Evolutionary conservation across 2,888 invertebrate genomes (phyloP).

Genomic region (Epinotia demarniana): DNA sequence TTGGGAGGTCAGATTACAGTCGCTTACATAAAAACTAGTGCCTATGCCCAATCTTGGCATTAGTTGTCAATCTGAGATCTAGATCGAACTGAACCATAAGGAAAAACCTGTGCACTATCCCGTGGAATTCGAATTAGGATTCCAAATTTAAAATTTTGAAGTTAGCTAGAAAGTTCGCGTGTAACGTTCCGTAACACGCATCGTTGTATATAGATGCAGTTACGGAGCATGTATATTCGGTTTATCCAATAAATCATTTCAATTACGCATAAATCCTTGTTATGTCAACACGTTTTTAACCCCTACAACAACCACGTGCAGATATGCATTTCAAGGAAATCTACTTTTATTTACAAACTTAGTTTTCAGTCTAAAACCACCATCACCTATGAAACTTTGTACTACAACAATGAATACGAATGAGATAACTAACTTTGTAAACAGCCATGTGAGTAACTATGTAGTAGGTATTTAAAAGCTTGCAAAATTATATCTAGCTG

Average conservation of each 20-base stretch:
- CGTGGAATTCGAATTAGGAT: too few relatives aligned
- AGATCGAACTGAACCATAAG: too few relatives aligned
- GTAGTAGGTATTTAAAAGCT: conserved; percentile 28
- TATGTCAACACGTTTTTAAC: not conserved
- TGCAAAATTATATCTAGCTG: conserved; percentile 10
- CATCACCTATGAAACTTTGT: not conserved
- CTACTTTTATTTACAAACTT: not conserved
- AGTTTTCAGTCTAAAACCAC: not conserved
- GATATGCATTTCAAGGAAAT: conserved; percentile 6
- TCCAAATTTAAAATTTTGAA: too few relatives aligned
- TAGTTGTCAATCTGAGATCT: too few relatives aligned
- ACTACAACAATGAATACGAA: not conserved
- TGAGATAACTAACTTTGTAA: not conserved
- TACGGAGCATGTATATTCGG: too few relatives aligned
- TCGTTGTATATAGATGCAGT: too few relatives aligned
- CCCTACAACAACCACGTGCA: conserved; percentile 2
- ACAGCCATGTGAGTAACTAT: conserved; percentile 1
- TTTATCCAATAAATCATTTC: not conserved
- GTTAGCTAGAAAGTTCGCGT: too few relatives aligned
- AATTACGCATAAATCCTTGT: not conserved
- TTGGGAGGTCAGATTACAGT: too few relatives aligned
- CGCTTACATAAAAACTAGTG: too few relatives aligned
- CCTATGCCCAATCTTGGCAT: too few relatives aligned
- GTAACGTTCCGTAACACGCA: too few relatives aligned
- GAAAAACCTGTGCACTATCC: too few relatives aligned